These are phyloP conservation scores for Loriculus beryllinus DNA, from an alignment of 2,797 vertebrate genomes.

Conservation along the genomic window DNA sequence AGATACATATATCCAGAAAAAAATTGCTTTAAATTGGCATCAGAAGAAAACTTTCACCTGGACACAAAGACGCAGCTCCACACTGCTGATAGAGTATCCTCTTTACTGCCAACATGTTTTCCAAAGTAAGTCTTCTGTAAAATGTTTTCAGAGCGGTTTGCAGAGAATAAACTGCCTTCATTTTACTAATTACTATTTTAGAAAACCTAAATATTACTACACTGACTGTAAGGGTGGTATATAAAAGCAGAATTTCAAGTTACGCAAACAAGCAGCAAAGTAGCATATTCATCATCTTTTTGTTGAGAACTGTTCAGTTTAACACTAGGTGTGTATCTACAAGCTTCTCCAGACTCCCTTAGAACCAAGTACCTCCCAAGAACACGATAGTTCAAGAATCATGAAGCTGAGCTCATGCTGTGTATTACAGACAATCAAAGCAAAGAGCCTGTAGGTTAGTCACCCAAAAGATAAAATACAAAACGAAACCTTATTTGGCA, in stretches of 20 bases:
- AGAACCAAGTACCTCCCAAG: not conserved
- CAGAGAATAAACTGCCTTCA: not conserved
- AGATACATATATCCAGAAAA: accelerated
- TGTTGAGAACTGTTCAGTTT: not conserved
- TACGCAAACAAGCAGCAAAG: not conserved
- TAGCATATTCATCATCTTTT: accelerated
- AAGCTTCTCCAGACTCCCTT: not conserved
- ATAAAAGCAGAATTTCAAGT: not conserved
- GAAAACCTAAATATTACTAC: not conserved
- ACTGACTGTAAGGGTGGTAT: not conserved
- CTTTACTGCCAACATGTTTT: not conserved
- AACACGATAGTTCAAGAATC: not conserved
- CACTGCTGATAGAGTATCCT: not conserved
- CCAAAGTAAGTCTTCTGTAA: not conserved
- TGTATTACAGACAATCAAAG: not conserved
- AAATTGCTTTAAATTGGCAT: not conserved
- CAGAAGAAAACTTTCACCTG: not conserved
- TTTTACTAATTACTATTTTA: not conserved
- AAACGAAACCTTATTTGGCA: not conserved
- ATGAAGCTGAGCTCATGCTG: not conserved
- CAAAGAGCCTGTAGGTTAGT: not conserved
- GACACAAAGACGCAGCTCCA: not conserved
- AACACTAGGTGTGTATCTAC: not conserved
- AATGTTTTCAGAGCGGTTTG: not conserved
- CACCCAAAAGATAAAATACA: not conserved